A percentile compares a stretch with the other conserved stretches of the same genome.
These are phyloP conservation scores for Carduelis carduelis DNA, from an alignment of 2,797 vertebrate genomes.

Conservation along the genomic window DNA sequence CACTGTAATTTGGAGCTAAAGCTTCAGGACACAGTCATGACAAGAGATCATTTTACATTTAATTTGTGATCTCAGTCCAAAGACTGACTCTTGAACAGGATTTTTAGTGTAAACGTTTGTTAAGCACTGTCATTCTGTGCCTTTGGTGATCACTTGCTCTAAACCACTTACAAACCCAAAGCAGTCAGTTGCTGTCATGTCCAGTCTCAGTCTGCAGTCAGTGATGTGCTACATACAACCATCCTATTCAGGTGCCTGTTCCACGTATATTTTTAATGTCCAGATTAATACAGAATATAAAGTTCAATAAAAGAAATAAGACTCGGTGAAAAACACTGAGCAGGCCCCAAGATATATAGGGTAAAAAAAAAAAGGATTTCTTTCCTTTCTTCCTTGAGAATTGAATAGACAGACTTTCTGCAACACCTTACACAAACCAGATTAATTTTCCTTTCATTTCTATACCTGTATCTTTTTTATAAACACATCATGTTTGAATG, in stretches of 20 bases:
- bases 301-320: not conserved
- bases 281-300: not conserved
- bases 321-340: not conserved
- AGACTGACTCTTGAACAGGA: not conserved
- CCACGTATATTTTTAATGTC: not conserved
- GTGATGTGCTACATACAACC: not conserved
- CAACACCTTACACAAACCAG: not conserved
- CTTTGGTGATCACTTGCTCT: not conserved
- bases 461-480: not conserved
- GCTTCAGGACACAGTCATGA: not conserved
- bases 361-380: not conserved
- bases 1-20: not conserved
- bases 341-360: not conserved
- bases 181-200: not conserved
- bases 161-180: not conserved
- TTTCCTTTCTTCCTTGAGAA: not conserved
- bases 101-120: not conserved
- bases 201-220: not conserved
- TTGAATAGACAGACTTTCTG: not conserved
- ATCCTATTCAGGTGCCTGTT: not conserved
- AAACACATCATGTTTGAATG: not conserved
- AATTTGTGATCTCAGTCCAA: not conserved
- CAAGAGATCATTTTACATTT: not conserved
- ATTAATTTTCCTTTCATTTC: not conserved
- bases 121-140: not conserved